Conservation (phyloP, 2,888 invertebrate species). For the Thymelicus acteon region DNA sequence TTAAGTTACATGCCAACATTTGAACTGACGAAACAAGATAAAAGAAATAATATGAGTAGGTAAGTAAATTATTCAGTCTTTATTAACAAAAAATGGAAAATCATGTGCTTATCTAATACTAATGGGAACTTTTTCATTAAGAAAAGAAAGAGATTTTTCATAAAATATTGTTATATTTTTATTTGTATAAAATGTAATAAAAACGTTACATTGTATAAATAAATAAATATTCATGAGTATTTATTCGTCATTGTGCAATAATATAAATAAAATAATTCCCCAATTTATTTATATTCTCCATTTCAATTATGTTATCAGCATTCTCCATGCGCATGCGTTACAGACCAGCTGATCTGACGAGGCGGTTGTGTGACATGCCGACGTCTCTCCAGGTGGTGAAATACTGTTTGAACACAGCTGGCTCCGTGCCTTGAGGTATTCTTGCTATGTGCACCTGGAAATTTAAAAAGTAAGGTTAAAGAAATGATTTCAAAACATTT, state of each 20-base stretch:
- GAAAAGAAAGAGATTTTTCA: background rate
- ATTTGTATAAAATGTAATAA: background rate
- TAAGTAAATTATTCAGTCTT: too few relatives aligned
- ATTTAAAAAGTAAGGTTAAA: too few relatives aligned
- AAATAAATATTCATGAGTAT: background rate
- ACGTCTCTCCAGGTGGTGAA: slow-evolving; percentile 91
- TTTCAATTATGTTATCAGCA: slow-evolving; percentile 1
- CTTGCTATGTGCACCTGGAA: slow-evolving; percentile 86
- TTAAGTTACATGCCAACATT: too few relatives aligned
- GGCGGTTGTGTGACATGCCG: slow-evolving; percentile 86
- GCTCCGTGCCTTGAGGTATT: slow-evolving; percentile 93
- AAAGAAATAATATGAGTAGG: too few relatives aligned
- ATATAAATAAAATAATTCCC: background rate
- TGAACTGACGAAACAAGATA: too few relatives aligned
- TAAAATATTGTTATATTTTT: slow-evolving; percentile 3
- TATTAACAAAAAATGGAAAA: too few relatives aligned
- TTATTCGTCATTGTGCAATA: background rate
- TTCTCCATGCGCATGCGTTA: slow-evolving; percentile 23
- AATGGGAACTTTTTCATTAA: too few relatives aligned
- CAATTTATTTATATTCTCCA: slow-evolving; percentile 9
- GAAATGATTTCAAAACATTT: too few relatives aligned
- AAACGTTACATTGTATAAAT: too few relatives aligned
- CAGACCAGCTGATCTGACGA: slow-evolving; percentile 77
- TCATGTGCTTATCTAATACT: too few relatives aligned
- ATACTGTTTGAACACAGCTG: slow-evolving; percentile 95